These are phyloP conservation scores for Cantharis lateralis DNA, from an alignment of 2,888 invertebrate species.

Conservation along the genomic window DNA sequence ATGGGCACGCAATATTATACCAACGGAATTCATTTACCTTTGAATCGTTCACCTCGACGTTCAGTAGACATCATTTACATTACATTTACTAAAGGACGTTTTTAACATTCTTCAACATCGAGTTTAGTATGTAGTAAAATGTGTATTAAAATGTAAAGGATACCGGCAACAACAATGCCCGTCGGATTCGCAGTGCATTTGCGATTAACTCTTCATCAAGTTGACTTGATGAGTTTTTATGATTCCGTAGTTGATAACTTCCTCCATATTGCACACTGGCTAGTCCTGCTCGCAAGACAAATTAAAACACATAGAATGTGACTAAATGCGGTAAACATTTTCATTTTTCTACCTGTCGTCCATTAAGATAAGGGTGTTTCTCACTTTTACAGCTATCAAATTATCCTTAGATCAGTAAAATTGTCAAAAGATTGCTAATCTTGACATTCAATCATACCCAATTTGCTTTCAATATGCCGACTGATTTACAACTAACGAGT, in stretches of 20 bases:
- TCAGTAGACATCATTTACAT: slow-evolving; percentile 17
- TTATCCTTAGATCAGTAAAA: neutral
- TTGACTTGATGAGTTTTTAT: neutral
- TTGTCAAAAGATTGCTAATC: neutral
- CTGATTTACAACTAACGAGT: neutral
- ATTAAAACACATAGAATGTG: neutral
- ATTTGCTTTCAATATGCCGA: neutral
- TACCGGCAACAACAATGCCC: slow-evolving; percentile 34
- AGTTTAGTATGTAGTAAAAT: slow-evolving; percentile 26
- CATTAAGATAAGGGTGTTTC: neutral
- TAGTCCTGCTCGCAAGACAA: neutral
- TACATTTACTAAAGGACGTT: slow-evolving; percentile 10
- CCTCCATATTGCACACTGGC: neutral
- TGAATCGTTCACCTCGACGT: slow-evolving; percentile 13
- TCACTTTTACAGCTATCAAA: neutral
- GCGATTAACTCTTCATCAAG: slow-evolving; percentile 40
- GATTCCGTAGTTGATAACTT: neutral
- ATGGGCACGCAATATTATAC: neutral
- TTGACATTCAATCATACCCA: neutral
- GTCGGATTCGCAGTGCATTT: slow-evolving; percentile 38
- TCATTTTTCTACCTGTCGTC: neutral
- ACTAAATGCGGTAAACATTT: neutral
- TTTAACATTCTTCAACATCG: slow-evolving; percentile 19
- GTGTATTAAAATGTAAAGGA: slow-evolving; percentile 26
- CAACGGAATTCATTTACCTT: neutral